phyloP scores from a whole-genome alignment of 2,797 vertebrate species.

The Coregonus ussuriensis region DNA sequence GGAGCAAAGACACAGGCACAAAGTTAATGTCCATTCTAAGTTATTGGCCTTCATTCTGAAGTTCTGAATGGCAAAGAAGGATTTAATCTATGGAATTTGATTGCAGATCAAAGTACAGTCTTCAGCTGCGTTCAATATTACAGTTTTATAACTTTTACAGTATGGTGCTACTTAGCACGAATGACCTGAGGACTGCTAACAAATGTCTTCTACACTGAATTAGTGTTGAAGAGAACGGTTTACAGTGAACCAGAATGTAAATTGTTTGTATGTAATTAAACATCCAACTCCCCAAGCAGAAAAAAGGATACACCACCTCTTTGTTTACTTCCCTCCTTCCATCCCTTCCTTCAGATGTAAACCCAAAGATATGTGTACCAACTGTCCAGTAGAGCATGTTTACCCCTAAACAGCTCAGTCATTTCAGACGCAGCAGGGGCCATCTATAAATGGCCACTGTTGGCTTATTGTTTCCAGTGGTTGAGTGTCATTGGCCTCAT shows the following conservation, averaged over 20 bases:
- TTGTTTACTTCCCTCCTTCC: slow-evolving; percentile 20
- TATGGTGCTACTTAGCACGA: slow-evolving; percentile 6
- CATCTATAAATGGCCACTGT: slow-evolving; percentile 38
- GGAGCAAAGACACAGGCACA: background rate
- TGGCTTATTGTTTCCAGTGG: slow-evolving; percentile 13
- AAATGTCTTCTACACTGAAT: background rate
- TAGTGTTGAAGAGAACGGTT: background rate
- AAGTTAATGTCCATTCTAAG: background rate
- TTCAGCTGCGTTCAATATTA: slow-evolving; percentile 23
- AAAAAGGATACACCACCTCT: slow-evolving; percentile 20
- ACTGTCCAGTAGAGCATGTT: slow-evolving; percentile 47
- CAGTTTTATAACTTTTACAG: slow-evolving; percentile 22
- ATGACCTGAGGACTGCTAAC: background rate
- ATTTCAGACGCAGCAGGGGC: slow-evolving; percentile 11
- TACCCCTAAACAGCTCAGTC: slow-evolving; percentile 22
- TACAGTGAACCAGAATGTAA: slow-evolving; percentile 21
- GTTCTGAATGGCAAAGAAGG: background rate
- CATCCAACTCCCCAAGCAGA: slow-evolving; percentile 26
- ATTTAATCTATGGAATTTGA: slow-evolving; percentile 1
- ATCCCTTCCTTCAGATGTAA: background rate
- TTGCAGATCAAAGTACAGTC: slow-evolving; percentile 24
- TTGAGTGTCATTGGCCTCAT: slow-evolving; percentile 5
- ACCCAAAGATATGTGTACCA: slow-evolving; percentile 27
- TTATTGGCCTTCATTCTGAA: slow-evolving; percentile 2
- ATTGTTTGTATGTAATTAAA: slow-evolving; percentile 34